Evolutionary conservation across 2,113 vertebrate species (phyloP), one percentile per base, ranked within the genome.

Genomic region (Poicephalus gulielmi): DNA sequence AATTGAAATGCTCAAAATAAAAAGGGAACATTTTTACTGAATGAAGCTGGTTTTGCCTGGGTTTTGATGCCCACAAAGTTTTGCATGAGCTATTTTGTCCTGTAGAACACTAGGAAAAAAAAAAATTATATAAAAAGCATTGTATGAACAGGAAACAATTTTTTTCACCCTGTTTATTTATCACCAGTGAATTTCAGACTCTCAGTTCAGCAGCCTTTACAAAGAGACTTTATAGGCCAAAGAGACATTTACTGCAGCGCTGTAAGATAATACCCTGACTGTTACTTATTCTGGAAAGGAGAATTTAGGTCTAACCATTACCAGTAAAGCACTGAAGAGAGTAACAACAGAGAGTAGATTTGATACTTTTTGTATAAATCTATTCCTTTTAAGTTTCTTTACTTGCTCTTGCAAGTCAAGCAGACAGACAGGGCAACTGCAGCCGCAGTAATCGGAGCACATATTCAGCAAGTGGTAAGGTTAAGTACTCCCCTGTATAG

Each of bases 381-480:
- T 37, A 22, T 57, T 85, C n/a, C 23, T 75, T 41, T 66, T 52
- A 60, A 47, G 23, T 75, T 86, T 94, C 55, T 89, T 30, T 81
- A 4, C 16, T 67, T 70, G 20, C 19, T 77, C 28, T 66, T 83
- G 47, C 39, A 52, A 59, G 41, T 75, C 24, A 49, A 19, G 49
- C 60, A 90, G 69, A 33, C 64, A 59, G 47, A 33, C 35, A 79
- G 49, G 18, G 41, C 67, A 57, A 25, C 28, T 60, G 64, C 46
- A 49, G 52, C 81, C 0, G 0, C 28, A 50, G 70, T 44, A 41
- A 17, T 59, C 0, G 0, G 33, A 55, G 55, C 37, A 39, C 83
- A 17, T 22, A 10, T 14, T 43, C n/a, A 39, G 33, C 0, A 1
- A 90, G 57, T 15, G 66, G 30, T 52, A 57, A 53, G 44, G 66